Evolutionary conservation across 1,140 invertebrate genomes (phyloP), one percentile per base, ranked within the genome.

Genomic region (Atta colombica): DNA sequence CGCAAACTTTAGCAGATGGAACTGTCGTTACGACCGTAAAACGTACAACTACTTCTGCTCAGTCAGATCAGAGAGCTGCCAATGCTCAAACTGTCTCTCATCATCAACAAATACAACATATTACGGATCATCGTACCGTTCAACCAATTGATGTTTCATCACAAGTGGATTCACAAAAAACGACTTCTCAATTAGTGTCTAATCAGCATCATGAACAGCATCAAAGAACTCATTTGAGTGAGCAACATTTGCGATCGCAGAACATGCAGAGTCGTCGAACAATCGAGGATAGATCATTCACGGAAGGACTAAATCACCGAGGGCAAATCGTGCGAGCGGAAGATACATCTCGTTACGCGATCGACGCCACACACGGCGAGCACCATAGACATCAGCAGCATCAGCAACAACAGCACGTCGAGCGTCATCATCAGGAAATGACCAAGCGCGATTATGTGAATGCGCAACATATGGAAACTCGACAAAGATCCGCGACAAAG

Each of bases 1-100:
- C 94, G 8, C 95, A 96, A 86, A 96, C 94, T 68, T 89, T 96
- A 28, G 94, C 95, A 2, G 96, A 97, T 92, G 96, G 96, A 28
- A 95, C 95, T 49, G 95, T 96, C 12, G 95, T 95, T 18, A 95
- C 95, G 0, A 96, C 95, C 4, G 16, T 61, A 12, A 90, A 7
- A 78, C 95, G 94, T 75, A 95, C 95, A 87, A 95, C 95, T 0
- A 96, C 95, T 2, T 96, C 91, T 3, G 81, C 80, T 3, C 82
- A 86, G 0, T 81, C 94, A 6, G 77, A 75, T 7, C 78, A 88
- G 28, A 88, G 31, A n/a, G 45, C 65, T 8, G 69, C 75, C 0
- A 85, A 87, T 1, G 53, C 51, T 6, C 86, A 90, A 2, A 85
- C 61, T 5, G 16, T 74, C 6, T 80, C 63, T 25, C 77, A 88